Evolutionary conservation across 2,113 vertebrate species (phyloP).

Genomic region (Plecotus auritus): DNA sequence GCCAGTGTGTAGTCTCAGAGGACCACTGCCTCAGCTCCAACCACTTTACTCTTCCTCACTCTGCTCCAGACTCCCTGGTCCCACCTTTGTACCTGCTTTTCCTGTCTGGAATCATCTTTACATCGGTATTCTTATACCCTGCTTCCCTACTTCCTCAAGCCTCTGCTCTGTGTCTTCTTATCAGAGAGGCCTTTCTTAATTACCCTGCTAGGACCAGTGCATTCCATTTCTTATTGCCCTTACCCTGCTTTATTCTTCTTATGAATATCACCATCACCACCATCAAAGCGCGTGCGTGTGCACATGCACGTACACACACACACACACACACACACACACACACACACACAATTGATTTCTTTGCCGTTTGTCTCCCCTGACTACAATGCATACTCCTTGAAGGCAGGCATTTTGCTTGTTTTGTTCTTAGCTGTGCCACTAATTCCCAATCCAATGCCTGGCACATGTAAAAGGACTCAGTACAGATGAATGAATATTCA

Average conservation of each 20-base stretch:
- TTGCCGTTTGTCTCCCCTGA: not conserved
- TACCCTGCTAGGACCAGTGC: not conserved
- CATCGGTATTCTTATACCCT: not conserved
- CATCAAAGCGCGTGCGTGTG: rapidly evolving
- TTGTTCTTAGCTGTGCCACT: not conserved
- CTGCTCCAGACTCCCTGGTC: not conserved
- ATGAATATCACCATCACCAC: not conserved
- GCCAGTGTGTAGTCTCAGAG: not conserved
- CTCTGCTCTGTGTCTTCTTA: not conserved
- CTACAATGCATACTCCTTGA: not conserved
- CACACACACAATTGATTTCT: not conserved
- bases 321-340: not conserved
- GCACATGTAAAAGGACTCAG: not conserved
- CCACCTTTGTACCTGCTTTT: not conserved
- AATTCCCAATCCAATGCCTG: not conserved
- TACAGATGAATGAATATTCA: not conserved
- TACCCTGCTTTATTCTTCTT: not conserved
- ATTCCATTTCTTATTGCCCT: not conserved
- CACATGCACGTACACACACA: no score
- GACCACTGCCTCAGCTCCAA: no score
- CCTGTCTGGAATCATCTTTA: not conserved
- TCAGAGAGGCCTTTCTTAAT: not conserved
- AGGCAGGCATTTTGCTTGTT: not conserved
- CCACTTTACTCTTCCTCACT: not conserved
- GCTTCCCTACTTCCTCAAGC: not conserved